Base-by-base conservation (phyloP, 30 jellyfish, hydroid and myxozoan species). In the Aurelia sp. region DNA sequence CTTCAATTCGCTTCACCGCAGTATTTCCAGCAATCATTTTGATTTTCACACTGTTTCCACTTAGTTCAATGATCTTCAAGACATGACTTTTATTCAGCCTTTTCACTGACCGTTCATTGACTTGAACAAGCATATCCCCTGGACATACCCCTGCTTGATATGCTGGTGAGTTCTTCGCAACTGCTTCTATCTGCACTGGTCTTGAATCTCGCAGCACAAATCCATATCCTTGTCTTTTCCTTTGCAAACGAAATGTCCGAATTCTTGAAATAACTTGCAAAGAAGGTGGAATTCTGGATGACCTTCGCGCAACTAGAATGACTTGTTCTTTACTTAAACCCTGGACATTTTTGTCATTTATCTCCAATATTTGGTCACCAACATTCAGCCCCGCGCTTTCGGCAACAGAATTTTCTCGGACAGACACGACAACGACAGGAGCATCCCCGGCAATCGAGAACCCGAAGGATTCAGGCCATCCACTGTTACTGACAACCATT, bases 381-480 rank as follows among this genome's bases (percentile, higher is more conserved):
- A 95, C 92, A 41, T 74, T 84, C 18, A 91, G 66, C 30, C 98
- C 98, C 62, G 91, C 93, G 73, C 79, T 72, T 69, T 85, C 90
- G 13, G 98, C 98, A n/a, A 62, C 88, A 7, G 98, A 91, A 66
- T 79, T 64, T 57, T 70, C 82, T 22, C 50, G 73, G 18, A 91
- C 94, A 27, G 86, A 47, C 27, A 76, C 88, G 16, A 91, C 86
- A 16, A 91, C 90, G 27, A 91, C 96, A 9, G 98, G 96, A 6
- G 90, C 86, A 65, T 86, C 93, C 20, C 96, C 96, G 44, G 89
- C 88, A 63, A 91, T 71, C 22, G 86, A 40, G 71, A 91, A 85
- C 59, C 98, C 98, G 62, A 82, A 91, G 7, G 93, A 62, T 60
- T 84, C 96, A n/a, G 98, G 98, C 98, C 98, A 91, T 21, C 96